Evolutionary conservation across 2,797 vertebrate genomes (phyloP).

Genomic region (Neostethus bicornis): DNA sequence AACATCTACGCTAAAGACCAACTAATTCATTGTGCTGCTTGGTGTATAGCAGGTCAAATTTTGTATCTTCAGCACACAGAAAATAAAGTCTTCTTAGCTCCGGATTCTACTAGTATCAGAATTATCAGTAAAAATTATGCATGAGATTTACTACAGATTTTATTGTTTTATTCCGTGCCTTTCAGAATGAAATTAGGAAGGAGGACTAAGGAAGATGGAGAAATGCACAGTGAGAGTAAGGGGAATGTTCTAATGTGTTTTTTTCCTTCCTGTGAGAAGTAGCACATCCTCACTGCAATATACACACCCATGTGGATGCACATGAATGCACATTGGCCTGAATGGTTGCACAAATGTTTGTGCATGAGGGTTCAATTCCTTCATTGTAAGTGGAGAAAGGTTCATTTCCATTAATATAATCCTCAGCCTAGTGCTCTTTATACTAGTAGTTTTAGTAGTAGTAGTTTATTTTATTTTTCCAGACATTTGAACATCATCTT

Average conservation of each 20-base stretch:
- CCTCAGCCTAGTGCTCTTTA: conserved; percentile 48
- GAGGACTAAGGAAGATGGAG: conserved; percentile 28
- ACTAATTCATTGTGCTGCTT: neutral
- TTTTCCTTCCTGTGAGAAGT: conserved; percentile 71
- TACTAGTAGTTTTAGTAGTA: too few relatives aligned
- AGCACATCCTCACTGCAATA: conserved; percentile 56
- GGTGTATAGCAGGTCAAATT: neutral
- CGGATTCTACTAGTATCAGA: neutral
- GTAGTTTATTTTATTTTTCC: too few relatives aligned
- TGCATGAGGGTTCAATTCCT: conserved; percentile 47
- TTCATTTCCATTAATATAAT: conserved; percentile 50
- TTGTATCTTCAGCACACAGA: neutral
- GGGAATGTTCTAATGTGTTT: conserved; percentile 70
- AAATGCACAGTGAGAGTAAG: conserved; percentile 48
- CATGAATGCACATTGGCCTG: conserved; percentile 31
- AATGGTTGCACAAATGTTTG: conserved; percentile 20
- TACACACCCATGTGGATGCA: conserved; percentile 29
- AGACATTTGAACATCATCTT: too few relatives aligned
- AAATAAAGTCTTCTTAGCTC: neutral
- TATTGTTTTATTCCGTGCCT: conserved; percentile 46
- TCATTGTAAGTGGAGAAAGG: conserved; percentile 37
- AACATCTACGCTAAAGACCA: neutral
- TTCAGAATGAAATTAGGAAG: conserved; percentile 57
- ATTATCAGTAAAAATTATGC: neutral
- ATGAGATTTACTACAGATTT: neutral